These are phyloP conservation scores for Labeo rohita DNA, from an alignment of 2,113 vertebrate genomes.

Conservation along the genomic window DNA sequence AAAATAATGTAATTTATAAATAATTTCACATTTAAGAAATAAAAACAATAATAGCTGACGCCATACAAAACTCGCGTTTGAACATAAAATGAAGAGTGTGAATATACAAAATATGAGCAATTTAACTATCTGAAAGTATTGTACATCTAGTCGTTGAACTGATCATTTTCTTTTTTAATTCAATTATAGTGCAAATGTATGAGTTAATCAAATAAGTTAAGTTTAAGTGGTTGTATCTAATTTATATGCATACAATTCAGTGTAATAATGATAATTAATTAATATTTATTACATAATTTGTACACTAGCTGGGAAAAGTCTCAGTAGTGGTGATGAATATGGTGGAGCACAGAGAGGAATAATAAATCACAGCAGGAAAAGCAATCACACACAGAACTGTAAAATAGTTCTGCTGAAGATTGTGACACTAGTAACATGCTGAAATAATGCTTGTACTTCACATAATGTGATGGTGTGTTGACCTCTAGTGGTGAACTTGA, in stretches of 20 bases:
- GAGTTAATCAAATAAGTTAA: too few species aligned
- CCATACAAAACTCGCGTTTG: too few species aligned
- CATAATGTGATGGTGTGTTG: background rate
- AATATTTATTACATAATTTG: background rate
- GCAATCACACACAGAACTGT: constrained; percentile 16
- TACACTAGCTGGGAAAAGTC: background rate
- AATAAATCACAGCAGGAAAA: background rate
- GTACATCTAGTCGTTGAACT: too few species aligned
- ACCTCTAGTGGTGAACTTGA: background rate
- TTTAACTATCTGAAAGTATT: too few species aligned
- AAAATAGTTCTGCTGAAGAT: too few species aligned
- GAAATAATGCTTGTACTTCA: background rate
- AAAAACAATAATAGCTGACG: too few species aligned
- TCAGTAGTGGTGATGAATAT: background rate
- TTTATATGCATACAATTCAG: background rate
- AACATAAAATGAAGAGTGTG: too few species aligned
- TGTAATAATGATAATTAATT: background rate
- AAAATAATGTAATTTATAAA: too few species aligned
- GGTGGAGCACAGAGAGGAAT: background rate
- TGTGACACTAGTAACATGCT: background rate
- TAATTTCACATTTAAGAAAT: too few species aligned
- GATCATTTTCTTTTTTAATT: too few species aligned
- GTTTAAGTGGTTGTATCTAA: background rate
- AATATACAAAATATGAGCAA: too few species aligned
- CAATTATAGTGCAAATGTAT: too few species aligned